Conservation (phyloP, 2,888 invertebrate genomes). For the Aleiodes testaceus region DNA sequence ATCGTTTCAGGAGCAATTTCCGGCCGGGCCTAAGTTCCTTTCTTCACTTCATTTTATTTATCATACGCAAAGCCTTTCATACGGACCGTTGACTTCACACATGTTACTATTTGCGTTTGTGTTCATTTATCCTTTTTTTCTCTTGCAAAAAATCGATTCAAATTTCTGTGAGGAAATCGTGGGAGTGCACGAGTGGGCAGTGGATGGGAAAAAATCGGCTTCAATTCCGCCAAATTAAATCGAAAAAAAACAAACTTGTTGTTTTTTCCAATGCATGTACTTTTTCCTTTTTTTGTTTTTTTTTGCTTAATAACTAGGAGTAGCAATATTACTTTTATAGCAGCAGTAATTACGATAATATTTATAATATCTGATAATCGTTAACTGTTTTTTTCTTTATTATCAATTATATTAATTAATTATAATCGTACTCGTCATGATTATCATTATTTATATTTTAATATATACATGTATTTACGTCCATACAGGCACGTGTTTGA, state of each 20-base stretch:
- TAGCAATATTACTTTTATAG: slow-evolving; percentile 63
- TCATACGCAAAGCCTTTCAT: slow-evolving; percentile 40
- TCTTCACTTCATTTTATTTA: slow-evolving; percentile 28
- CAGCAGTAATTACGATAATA: slow-evolving; percentile 57
- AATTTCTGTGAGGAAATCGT: slow-evolving; percentile 29
- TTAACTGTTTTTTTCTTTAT: slow-evolving; percentile 55
- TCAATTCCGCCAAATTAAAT: slow-evolving; percentile 12
- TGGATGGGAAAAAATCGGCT: slow-evolving; percentile 30
- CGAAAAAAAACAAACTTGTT: slow-evolving; percentile 1
- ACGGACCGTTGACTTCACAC: slow-evolving; percentile 53
- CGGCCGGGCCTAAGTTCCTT: slow-evolving; percentile 53
- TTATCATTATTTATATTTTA: slow-evolving; percentile 55
- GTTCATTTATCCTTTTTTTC: slow-evolving; percentile 7
- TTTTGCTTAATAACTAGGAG: slow-evolving; percentile 58
- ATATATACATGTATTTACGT: slow-evolving; percentile 57
- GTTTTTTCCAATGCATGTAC: slow-evolving; percentile 58
- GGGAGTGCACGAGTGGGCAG: slow-evolving; percentile 23
- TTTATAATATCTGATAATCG: slow-evolving; percentile 52
- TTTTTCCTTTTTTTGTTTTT: slow-evolving; percentile 50
- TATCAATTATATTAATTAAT: slow-evolving; percentile 64
- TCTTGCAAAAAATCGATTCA: slow-evolving; percentile 41
- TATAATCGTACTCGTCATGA: slow-evolving; percentile 62
- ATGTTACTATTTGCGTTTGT: slow-evolving; percentile 32
- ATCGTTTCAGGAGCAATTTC: slow-evolving; percentile 59
- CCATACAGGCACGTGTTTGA: slow-evolving; percentile 33